phyloP scores from a whole-genome alignment of 2,888 invertebrate genomes.

The Volucella inanis region DNA sequence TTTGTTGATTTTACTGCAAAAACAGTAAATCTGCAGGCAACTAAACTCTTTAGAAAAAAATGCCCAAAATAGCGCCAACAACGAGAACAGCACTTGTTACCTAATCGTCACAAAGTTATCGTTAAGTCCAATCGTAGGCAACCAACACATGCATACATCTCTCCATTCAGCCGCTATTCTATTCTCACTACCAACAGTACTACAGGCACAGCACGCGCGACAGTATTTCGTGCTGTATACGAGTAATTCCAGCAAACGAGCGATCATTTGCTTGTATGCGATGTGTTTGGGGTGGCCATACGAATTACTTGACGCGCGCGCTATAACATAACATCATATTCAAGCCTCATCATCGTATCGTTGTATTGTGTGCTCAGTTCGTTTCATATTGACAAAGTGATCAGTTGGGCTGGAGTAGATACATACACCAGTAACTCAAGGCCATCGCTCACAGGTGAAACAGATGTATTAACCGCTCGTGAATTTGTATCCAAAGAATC shows the following conservation, averaged over 20 bases:
- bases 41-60: not conserved
- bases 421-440: constrained; percentile 46
- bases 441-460: constrained; percentile 38
- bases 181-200: no score
- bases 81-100: constrained; percentile 7
- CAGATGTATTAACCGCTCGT: not conserved
- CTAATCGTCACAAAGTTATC: not conserved
- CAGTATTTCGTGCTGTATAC: not conserved
- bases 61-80: not conserved
- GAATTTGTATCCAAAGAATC: constrained; percentile 1
- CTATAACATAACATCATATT: constrained; percentile 32
- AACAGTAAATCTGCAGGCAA: no score
- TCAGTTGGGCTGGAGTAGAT: constrained; percentile 39
- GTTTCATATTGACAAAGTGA: constrained; percentile 26
- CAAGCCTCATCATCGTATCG: constrained; percentile 41
- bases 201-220: not conserved
- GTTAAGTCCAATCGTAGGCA: no score
- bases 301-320: constrained; percentile 32
- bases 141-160: no score
- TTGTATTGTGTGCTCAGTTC: constrained; percentile 52
- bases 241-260: constrained; percentile 5
- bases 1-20: no score
- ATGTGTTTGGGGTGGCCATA: constrained; percentile 16
- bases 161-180: no score
- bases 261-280: constrained; percentile 6